Evolutionary conservation across 1,140 invertebrate species (phyloP), one percentile per base, ranked within the genome.

Genomic region (Bombus breviceps): DNA sequence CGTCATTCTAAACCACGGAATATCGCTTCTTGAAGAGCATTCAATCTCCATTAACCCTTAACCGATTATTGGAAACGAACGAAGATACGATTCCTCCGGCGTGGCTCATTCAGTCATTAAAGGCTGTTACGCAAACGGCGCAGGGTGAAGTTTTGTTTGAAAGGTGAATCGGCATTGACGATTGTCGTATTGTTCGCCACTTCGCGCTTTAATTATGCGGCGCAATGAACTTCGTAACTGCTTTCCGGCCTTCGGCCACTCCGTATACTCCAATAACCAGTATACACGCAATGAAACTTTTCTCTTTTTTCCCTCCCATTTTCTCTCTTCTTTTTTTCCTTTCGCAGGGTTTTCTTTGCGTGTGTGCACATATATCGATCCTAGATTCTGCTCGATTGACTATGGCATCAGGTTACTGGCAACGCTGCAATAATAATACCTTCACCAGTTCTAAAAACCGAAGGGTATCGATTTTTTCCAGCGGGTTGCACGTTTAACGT

Each of bases 151-250:
- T 82, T 72, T 62, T 57, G 53, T 81, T 82, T 34, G 81, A 83
- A 66, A 18, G 75, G 53, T 18, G 64, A 37, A 71, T 39, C 62
- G 25, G 43, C 47, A 86, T 82, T 43, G 53, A 71, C 41, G 62
- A 69, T 66, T 73, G 64, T 80, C 68, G 66, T 62, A 79, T 78
- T 86, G 81, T 83, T 73, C 75, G 47, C 81, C 62, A 68, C 74
- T 79, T 83, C 69, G 81, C 69, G 80, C 43, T 83, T 79, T 83
- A 83, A 83, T 86, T 83, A 83, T 62, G 68, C 43, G 57, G 68
- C 57, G 75, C 69, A 83, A 69, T 86, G 80, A 86, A 86, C 84
- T 81, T 83, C 53, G 64, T 53, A 80, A 85, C 69, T 83, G 53
- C 53, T 86, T 83, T 53, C 80, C 72, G 47, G 71, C 39, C 47